These are phyloP conservation scores for Andrena chrysosceles DNA, from an alignment of 2,888 invertebrate genomes.

Conservation along the genomic window DNA sequence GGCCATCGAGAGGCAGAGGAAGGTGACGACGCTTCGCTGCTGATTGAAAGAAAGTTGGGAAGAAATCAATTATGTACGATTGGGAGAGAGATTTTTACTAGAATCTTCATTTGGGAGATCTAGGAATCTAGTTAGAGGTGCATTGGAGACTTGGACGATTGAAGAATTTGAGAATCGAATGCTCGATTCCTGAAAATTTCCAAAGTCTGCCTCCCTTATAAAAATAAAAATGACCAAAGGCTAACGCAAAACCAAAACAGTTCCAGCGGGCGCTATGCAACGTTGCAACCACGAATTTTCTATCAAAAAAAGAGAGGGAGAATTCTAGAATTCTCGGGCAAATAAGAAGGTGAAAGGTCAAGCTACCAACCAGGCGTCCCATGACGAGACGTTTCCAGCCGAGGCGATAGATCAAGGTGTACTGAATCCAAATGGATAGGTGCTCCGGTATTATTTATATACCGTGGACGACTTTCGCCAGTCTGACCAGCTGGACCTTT, in stretches of 20 bases:
- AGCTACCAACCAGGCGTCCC: slow-evolving; percentile 77
- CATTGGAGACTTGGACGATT: background rate
- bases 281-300: background rate
- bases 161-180: background rate
- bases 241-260: too few relatives aligned
- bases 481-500: slow-evolving; percentile 71
- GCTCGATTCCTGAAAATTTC: background rate
- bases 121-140: background rate
- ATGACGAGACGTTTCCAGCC: slow-evolving; percentile 71
- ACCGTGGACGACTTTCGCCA: slow-evolving; percentile 80
- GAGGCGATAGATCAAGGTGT: slow-evolving; percentile 65
- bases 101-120: too few relatives aligned
- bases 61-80: background rate
- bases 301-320: background rate
- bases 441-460: slow-evolving; percentile 81
- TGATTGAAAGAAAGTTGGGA: slow-evolving; percentile 9
- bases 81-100: too few relatives aligned
- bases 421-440: slow-evolving; percentile 75
- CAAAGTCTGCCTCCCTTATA: too few relatives aligned
- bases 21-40: slow-evolving; percentile 57
- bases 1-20: slow-evolving; percentile 63
- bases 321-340: background rate
- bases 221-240: too few relatives aligned
- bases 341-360: background rate
- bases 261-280: background rate